phyloP scores from a whole-genome alignment of 2,888 invertebrate species.

The Ophioninae sp. region DNA sequence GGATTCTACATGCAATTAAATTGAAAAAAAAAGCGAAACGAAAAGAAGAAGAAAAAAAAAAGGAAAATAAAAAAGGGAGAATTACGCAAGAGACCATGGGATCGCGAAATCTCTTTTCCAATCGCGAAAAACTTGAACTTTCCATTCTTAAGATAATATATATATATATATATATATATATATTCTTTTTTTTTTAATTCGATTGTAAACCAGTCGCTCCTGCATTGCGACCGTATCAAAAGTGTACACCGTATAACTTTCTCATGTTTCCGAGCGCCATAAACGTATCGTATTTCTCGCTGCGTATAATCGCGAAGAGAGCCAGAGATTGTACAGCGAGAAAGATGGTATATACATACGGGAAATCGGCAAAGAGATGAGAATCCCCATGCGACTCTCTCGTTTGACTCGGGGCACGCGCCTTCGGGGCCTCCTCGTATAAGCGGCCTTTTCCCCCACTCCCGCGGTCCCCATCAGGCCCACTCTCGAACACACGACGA shows the following conservation, averaged over 20 bases:
- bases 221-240: conserved; percentile 15
- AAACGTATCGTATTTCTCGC: conserved; percentile 42
- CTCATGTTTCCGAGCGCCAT: conserved; percentile 21
- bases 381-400: conserved; percentile 58
- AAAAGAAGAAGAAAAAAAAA: neutral
- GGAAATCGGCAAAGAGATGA: conserved; percentile 53
- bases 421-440: conserved; percentile 70
- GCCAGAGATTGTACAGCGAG: conserved; percentile 12
- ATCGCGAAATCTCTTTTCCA: neutral
- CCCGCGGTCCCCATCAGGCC: conserved; percentile 38
- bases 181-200: neutral
- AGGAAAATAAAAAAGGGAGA: conserved; percentile 7
- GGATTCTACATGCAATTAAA: conserved; percentile 34
- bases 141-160: neutral
- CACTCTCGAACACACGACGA: conserved; percentile 48
- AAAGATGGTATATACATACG: conserved; percentile 33
- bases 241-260: conserved; percentile 11
- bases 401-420: conserved; percentile 78
- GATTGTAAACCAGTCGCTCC: conserved; percentile 67
- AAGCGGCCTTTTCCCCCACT: conserved; percentile 67
- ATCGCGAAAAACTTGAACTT: conserved; percentile 30
- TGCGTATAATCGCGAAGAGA: conserved; percentile 22
- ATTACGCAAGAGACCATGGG: conserved; percentile 33
- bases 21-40: neutral
- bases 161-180: too few species aligned